Evolutionary conservation across 2,113 vertebrate genomes (phyloP).

Genomic region (Pagrus major): DNA sequence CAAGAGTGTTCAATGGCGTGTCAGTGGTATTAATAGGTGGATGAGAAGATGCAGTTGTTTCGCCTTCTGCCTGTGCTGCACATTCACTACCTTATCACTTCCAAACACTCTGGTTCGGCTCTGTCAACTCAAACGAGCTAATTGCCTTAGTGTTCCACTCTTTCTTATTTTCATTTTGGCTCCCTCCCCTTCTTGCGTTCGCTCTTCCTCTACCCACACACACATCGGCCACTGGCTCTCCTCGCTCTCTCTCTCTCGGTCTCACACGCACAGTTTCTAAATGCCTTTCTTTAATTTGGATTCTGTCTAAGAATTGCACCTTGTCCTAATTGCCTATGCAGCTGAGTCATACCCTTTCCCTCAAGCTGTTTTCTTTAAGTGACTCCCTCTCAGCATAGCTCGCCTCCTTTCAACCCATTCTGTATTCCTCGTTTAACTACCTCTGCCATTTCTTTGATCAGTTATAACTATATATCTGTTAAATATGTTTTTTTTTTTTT

Average conservation of each 20-base stretch:
- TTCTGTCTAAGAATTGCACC: conserved; percentile 65
- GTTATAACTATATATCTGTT: conserved; percentile 24
- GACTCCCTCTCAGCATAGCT: conserved; percentile 25
- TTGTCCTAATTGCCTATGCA: conserved; percentile 62
- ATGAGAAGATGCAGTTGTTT: conserved; percentile 67
- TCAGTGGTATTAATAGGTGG: conserved; percentile 70
- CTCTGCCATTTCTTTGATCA: conserved; percentile 40
- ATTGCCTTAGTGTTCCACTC: conserved; percentile 72
- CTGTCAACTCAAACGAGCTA: conserved; percentile 76
- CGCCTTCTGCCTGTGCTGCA: conserved; percentile 56
- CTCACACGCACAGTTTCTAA: conserved; percentile 53
- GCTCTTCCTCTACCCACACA: conserved; percentile 49
- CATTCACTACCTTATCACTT: conserved; percentile 73
- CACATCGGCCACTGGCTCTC: conserved; percentile 40
- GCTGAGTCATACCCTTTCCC: conserved; percentile 65
- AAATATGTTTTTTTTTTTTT: conserved; percentile 14
- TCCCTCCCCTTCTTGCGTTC: conserved; percentile 27
- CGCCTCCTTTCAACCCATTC: conserved; percentile 17
- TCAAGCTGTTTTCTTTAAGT: conserved; percentile 47
- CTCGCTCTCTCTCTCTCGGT: conserved; percentile 11
- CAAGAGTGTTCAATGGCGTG: conserved; percentile 61
- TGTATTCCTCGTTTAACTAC: conserved; percentile 15
- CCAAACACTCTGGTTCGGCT: conserved; percentile 71
- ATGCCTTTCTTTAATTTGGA: conserved; percentile 59
- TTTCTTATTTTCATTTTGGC: conserved; percentile 65